Conservation (phyloP, 2,797 vertebrate genomes). For the Hylomyscus alleni region DNA sequence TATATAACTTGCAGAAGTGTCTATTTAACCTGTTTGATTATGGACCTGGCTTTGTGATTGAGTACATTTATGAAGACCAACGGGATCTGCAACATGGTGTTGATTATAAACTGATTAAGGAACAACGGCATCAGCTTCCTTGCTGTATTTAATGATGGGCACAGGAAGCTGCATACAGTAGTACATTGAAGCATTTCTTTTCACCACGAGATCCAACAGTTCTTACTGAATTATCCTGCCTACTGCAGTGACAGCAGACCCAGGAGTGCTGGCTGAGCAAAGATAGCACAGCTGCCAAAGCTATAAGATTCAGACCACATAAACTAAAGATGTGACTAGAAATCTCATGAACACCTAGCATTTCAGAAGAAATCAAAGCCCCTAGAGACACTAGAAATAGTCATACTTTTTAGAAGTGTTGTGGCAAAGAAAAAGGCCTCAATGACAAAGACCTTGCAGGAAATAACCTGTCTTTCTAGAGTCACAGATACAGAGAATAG, state of each 20-base stretch:
- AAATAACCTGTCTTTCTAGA: neutral
- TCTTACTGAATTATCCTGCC: neutral
- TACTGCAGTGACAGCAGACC: neutral
- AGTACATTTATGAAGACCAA: conserved; percentile 1
- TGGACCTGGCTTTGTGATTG: neutral
- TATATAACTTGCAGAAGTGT: neutral
- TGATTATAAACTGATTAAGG: neutral
- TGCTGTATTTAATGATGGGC: neutral
- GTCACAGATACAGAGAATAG: neutral
- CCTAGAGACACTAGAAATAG: neutral
- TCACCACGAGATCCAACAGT: neutral
- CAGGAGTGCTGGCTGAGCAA: neutral
- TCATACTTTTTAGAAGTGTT: neutral
- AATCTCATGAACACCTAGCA: neutral
- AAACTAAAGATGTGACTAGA: neutral
- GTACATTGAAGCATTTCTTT: neutral
- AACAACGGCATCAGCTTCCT: neutral
- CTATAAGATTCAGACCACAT: neutral
- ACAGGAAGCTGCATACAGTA: neutral
- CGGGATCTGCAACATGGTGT: neutral
- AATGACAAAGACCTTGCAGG: neutral
- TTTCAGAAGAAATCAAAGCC: conserved; percentile 31
- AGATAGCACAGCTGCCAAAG: neutral
- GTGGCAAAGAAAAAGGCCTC: neutral
- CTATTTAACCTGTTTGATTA: neutral